These are phyloP conservation scores for Neoniphon sammara DNA, from an alignment of 2,797 vertebrate genomes.

Conservation along the genomic window DNA sequence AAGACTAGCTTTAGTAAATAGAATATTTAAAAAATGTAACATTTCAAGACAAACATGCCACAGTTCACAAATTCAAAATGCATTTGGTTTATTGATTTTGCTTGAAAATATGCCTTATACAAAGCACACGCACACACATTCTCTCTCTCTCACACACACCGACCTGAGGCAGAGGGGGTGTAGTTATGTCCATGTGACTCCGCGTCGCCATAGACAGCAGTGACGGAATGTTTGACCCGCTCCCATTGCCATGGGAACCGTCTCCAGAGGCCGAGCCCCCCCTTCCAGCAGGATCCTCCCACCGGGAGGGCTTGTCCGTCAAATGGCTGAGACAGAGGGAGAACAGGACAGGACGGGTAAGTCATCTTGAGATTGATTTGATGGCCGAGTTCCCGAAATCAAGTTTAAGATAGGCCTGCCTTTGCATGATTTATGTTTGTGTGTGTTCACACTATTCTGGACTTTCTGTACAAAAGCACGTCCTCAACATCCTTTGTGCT, in stretches of 20 bases:
- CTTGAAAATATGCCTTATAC: background rate
- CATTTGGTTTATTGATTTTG: background rate
- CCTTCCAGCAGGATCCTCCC: conserved; percentile 86
- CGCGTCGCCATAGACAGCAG: conserved; percentile 93
- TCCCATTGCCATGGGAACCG: conserved; percentile 85
- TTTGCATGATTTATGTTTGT: background rate
- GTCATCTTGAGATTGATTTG: background rate
- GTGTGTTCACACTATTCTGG: background rate
- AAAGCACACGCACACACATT: conserved; percentile 13
- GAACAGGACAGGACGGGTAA: background rate
- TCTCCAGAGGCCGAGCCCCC: conserved; percentile 80
- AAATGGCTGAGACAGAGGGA: conserved; percentile 82
- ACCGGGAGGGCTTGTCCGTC: conserved; percentile 86
- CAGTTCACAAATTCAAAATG: background rate
- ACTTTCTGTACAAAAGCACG: background rate
- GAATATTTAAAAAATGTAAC: background rate
- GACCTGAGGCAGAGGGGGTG: conserved; percentile 89
- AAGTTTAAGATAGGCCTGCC: background rate
- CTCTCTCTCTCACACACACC: conserved; percentile 24
- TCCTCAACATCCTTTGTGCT: too few relatives aligned
- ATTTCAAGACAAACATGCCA: background rate
- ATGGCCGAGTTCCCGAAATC: too few relatives aligned
- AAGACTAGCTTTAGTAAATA: background rate
- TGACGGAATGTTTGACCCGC: conserved; percentile 89
- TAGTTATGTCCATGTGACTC: conserved; percentile 95